A percentile compares a stretch with the other conserved stretches of the same genome.
Evolutionary conservation across 2,113 vertebrate species (phyloP).

Genomic region (Nematolebias whitei): DNA sequence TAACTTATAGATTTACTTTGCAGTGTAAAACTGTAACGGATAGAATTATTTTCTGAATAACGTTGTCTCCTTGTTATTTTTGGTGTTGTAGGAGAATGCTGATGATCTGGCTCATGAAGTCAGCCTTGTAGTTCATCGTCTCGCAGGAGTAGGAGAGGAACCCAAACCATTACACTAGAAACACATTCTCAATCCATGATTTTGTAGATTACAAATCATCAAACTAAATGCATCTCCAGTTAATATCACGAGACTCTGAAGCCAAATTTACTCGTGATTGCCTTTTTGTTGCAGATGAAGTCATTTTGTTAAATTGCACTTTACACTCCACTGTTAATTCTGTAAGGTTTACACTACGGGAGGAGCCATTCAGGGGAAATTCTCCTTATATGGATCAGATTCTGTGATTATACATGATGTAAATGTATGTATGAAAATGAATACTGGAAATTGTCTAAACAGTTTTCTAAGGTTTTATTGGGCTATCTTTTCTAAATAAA

Average conservation of each 20-base stretch:
- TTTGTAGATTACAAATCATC: background rate
- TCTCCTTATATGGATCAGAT: background rate
- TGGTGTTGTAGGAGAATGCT: conserved; percentile 85
- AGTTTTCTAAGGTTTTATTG: background rate
- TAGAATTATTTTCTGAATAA: conserved; percentile 1
- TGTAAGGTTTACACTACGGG: background rate
- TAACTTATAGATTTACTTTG: background rate
- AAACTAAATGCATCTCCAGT: background rate
- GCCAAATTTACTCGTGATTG: background rate
- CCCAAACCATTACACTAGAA: conserved; percentile 77
- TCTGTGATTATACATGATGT: conserved; percentile 3
- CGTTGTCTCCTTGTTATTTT: conserved; percentile 4
- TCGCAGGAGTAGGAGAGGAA: conserved; percentile 87
- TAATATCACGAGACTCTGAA: background rate
- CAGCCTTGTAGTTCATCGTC: conserved; percentile 86
- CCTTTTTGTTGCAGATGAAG: conserved; percentile 7
- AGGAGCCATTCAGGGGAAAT: conserved; percentile 4
- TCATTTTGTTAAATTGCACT: conserved; percentile 21
- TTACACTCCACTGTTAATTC: background rate
- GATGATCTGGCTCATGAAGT: conserved; percentile 90
- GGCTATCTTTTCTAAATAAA: background rate
- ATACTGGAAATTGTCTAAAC: background rate
- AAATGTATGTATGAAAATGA: background rate
- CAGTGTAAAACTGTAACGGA: background rate
- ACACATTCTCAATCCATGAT: background rate